Base-by-base conservation (phyloP, 2,888 invertebrate species). In the Crepidodera aurea region DNA sequence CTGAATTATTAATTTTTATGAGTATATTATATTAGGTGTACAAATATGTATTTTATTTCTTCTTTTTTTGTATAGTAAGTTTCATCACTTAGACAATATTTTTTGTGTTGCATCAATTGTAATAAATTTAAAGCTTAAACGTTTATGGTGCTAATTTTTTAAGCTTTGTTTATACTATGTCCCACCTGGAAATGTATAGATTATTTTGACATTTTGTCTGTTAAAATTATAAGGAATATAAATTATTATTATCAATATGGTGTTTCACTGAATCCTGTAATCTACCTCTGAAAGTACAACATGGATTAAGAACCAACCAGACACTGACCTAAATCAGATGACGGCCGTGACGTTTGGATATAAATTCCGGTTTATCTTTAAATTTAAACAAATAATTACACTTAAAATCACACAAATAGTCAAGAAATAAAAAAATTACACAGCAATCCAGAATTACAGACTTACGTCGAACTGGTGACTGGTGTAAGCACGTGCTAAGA, bases 1-100 rank as follows among this genome's bases (percentile, higher is more conserved):
- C 69, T 69, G 69, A 69, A 71, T 69, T 69, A 69, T 69, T 69
- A 66, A 66, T 68, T 68, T 61, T 57, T 69, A 64, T 19, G 53
- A 55, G 27, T 50, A 34, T 32, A 51, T 37, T 61, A 39, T 55
- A 34, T 54, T 62, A 51, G 32, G 27, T 57, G 54, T 66, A 60
- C 51, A 60, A 46, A 63, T 51, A 55, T 56, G 29, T 60, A 65
- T 56, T 62, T 44, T 60, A 60, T 59, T 27, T 61, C 37, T 62
- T 48, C 37, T 53, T 46, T 42, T 29, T 44, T 42, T 39, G 42
- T 53, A 12, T 44, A 15, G 54, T 60, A 39, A n/a, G 54, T 57
- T 53, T 53, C 51, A 53, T 58, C 42, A 51, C 22, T 51, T 57
- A n/a, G 10, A 51, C 16, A 19, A 22, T 22, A 25, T 29, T 15